Base-by-base conservation (phyloP, 2,797 vertebrate genomes). In the Eulemur mongoz region DNA sequence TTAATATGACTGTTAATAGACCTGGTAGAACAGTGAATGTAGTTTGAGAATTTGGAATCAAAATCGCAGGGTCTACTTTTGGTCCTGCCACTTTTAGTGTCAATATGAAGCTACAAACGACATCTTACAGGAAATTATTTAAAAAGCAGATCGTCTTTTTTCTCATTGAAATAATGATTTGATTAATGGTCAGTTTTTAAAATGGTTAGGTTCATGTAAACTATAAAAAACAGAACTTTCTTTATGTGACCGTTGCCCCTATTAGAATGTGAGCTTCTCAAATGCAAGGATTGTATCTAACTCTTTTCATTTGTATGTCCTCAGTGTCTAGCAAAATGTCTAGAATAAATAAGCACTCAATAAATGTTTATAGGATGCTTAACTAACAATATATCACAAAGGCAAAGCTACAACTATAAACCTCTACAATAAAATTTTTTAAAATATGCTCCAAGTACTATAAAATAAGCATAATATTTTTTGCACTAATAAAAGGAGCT, bases 311-410 rank as follows among this genome's bases (percentile, higher is more conserved):
- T 92, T 86, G 63, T 87, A 48, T 88, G 81, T 91, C n/a, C 65
- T 43, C 65, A 69, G 59, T 50, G 86, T 76, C 91, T 75, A 95
- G 50, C 85, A 69, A 93, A 95, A 20, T 84, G 80, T 96, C 86
- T 94, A 75, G 87, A 78, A 96, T 96, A 96, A 98, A 88, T 88
- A 88, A 95, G 38, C 48, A 25, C 91, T 87, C 93, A 89, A 93
- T 97, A 96, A 94, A 96, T 94, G 95, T 97, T 96, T 96, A 94
- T 93, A 84, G 91, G 73, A 63, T 84, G n/a, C 70, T 70, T 76
- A 59, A 45, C 52, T 86, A 89, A 78, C 45, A 89, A 59, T 97
- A 87, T 84, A 92, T 96, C 83, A 95, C 91, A 96, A 94, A 91
- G 20, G 76, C 86, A 96, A 96, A 94, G 75, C 70, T 94, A 57